phyloP scores from a whole-genome alignment of 2,113 vertebrate species.

The Eulemur macaco region DNA sequence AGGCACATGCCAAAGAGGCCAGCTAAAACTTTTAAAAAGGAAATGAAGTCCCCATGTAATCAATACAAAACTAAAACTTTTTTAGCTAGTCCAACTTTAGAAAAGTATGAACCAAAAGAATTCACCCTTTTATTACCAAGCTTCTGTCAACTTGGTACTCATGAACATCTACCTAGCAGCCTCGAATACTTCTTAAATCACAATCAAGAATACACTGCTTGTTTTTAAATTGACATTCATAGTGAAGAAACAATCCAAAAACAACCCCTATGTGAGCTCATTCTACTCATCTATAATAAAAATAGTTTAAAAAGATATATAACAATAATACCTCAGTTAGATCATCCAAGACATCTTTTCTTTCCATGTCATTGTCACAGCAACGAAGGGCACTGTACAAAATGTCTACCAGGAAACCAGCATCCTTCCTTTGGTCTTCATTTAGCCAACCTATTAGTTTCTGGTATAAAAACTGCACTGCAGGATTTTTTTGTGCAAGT shows the following conservation, averaged over 20 bases:
- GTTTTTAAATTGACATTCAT: neutral
- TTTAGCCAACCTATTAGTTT: slow-evolving; percentile 91
- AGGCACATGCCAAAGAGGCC: neutral
- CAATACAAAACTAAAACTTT: neutral
- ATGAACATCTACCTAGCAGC: neutral
- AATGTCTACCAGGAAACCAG: slow-evolving; percentile 92
- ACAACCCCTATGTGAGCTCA: neutral
- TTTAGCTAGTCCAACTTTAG: neutral
- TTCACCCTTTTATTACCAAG: neutral
- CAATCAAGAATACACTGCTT: neutral
- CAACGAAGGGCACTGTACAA: slow-evolving; percentile 93
- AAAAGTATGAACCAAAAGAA: neutral
- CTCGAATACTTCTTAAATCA: neutral
- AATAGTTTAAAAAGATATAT: neutral
- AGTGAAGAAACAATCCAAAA: neutral
- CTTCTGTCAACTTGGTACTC: neutral
- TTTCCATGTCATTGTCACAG: slow-evolving; percentile 87
- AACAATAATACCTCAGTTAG: slow-evolving; percentile 86
- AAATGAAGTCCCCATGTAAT: neutral
- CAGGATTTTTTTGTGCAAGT: slow-evolving; percentile 82
- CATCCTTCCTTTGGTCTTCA: slow-evolving; percentile 86
- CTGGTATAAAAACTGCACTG: slow-evolving; percentile 89
- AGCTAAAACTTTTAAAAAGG: neutral
- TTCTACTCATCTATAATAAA: neutral
- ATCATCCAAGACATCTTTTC: slow-evolving; percentile 90